Evolutionary conservation across 2,113 vertebrate genomes (phyloP), one percentile per base, ranked within the genome.

Genomic region (Calyptomena viridis): DNA sequence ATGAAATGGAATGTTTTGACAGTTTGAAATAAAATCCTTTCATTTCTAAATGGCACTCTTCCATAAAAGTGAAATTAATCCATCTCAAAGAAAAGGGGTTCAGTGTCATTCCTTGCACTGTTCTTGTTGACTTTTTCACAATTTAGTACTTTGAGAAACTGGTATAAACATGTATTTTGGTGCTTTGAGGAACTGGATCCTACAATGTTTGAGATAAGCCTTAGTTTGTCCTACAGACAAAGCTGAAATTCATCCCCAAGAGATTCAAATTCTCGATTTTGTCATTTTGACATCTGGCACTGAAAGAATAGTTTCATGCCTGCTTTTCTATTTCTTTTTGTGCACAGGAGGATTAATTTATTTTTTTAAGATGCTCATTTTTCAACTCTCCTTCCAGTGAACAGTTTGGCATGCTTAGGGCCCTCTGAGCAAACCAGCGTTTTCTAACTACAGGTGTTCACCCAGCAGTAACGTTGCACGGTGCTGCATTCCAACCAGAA

Each of bases 381-480:
- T 90, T 86, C 84, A 93, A 88, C 81, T 87, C 84, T 75, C 33
- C 56, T 96, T 90, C 64, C 66, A 81, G 68, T 40, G 80, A 92
- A 53, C 49, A 64, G 60, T 86, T 94, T 93, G 82, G 87, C 78
- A 76, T 78, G 85, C 76, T 81, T 64, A 84, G 64, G 56, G 72
- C 30, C 40, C 40, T 92, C 47, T 84, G 69, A 68, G 85, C 80
- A 94, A 93, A 89, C 52, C 52, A 39, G 75, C 92, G 76, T 81
- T 94, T 90, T 89, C 90, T 92, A 59, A 84, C 88, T 94, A 92
- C 93, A 96, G 93, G 76, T 94, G 86, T 92, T 96, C 96, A 96
- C 60, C 76, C 92, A 96, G 85, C 96, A 95, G 88, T 93, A 95
- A 92, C 23, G 0, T 72, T 73, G 85, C 60, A 75, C 60, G 42